Conservation (phyloP, 2,888 invertebrate species). For the Lapara coniferarum region DNA sequence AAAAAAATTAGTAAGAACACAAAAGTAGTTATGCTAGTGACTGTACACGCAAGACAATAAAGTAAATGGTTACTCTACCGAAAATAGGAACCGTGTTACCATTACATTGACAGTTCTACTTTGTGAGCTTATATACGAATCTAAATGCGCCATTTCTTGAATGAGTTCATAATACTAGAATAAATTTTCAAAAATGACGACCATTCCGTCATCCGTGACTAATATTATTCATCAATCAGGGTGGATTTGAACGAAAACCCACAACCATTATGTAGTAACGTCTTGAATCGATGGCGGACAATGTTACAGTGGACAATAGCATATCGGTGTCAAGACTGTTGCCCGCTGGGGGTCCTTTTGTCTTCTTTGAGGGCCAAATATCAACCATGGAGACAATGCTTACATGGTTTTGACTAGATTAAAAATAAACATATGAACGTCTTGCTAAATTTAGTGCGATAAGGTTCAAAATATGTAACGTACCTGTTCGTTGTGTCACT, state of each 20-base stretch:
- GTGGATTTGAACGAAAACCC: conserved; percentile 49
- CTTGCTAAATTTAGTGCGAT: conserved; percentile 24
- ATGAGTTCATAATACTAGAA: not conserved
- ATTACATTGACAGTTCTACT: too few relatives aligned
- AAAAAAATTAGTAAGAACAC: too few relatives aligned
- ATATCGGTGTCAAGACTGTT: conserved; percentile 69
- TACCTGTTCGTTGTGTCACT: too few relatives aligned
- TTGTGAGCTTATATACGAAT: too few relatives aligned
- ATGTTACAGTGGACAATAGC: conserved; percentile 60
- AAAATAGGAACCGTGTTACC: too few relatives aligned
- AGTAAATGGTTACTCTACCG: too few relatives aligned
- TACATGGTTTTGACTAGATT: conserved; percentile 25
- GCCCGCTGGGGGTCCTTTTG: conserved; percentile 47
- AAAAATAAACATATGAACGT: conserved; percentile 42
- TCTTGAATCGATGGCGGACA: conserved; percentile 57
- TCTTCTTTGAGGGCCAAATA: conserved; percentile 61
- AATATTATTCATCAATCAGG: conserved; percentile 61
- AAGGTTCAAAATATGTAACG: not conserved
- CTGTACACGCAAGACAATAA: too few relatives aligned
- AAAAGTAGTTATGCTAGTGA: too few relatives aligned
- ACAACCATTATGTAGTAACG: conserved; percentile 45
- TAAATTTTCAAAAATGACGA: not conserved
- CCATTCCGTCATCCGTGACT: conserved; percentile 45
- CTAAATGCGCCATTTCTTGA: not conserved
- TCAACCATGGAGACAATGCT: conserved; percentile 46